phyloP scores from a whole-genome alignment of 1,140 invertebrate species.

The Pseudomyrmex gracilis region DNA sequence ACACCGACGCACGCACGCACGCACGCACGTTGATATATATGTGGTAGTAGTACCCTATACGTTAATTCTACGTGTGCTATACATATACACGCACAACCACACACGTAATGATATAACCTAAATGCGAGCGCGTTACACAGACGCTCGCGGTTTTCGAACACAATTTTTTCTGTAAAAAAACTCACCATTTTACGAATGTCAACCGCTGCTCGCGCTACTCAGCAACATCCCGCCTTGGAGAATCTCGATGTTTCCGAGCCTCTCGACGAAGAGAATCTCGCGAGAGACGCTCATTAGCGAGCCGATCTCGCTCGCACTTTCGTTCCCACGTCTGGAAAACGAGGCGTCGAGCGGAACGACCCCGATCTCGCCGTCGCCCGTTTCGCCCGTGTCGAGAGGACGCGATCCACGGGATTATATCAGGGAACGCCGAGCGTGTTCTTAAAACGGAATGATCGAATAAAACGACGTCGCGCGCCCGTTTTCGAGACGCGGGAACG shows the following conservation, averaged over 20 bases:
- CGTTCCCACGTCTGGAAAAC: constrained; percentile 51
- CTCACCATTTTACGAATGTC: constrained; percentile 4
- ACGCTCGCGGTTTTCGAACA: background rate
- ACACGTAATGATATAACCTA: constrained; percentile 55
- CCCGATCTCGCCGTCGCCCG: background rate
- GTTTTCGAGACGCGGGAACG: constrained; percentile 68
- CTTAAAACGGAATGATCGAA: too few relatives aligned
- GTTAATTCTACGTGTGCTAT: too few relatives aligned
- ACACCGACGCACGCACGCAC: background rate
- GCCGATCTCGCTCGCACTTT: background rate
- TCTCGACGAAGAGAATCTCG: background rate
- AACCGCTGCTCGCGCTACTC: background rate
- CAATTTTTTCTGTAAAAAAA: background rate
- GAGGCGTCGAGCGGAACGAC: constrained; percentile 4
- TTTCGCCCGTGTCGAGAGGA: too few relatives aligned
- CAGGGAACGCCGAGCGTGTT: background rate
- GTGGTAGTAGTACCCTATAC: background rate
- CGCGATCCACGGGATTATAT: too few relatives aligned
- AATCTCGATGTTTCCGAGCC: background rate
- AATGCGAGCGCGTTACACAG: background rate
- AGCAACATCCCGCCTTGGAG: background rate
- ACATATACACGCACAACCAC: background rate
- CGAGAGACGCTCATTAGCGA: too few relatives aligned
- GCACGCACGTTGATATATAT: background rate
- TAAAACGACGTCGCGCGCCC: background rate